Evolutionary conservation across 2,113 vertebrate species (phyloP), one percentile per base, ranked within the genome.

Genomic region (Campylorhamphus procurvoides): DNA sequence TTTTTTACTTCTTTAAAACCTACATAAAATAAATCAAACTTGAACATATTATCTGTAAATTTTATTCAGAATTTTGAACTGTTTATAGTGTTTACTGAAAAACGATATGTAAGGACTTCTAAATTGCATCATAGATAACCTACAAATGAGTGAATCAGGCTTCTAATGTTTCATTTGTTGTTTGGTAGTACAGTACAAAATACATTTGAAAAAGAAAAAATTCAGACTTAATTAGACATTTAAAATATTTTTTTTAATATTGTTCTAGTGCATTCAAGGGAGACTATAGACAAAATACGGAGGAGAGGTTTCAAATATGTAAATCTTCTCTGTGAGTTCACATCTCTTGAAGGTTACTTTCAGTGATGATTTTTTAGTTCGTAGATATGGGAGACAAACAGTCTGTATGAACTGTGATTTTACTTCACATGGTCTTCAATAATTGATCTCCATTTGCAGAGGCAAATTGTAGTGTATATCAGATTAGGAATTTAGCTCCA

Each of bases 11-110:
- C 74, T 80, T 20, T 25, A 74, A 50, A 47, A 47, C 15, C 8
- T 64, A 88, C 23, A 53, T 44, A 73, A 85, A 91, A 91, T 84
- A 91, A 81, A 87, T 90, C 52, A 94, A 87, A 82, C 24, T 6
- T 25, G 56, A 88, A 86, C 53, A 81, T 68, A 68, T 60, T 84
- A 68, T 79, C 33, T 28, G 5, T 73, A 37, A 80, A 69, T 4
- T 42, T 79, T 74, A 68, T 86, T 94, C 0, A n/a, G 73, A 89
- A 73, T 42, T 55, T 12, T 29, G 23, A 68, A 28, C 78, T 89
- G 18, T 78, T 78, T 90, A 78, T 25, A 76, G 12, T 62, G 49
- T 6, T 66, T 58, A 50, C 29, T 68, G 39, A 66, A 52, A 75
- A 85, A 63, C 87, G 80, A 58, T 2, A 1, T 12, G 3, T 55